Evolutionary conservation across 2,113 vertebrate genomes (phyloP).

Genomic region (Ifrita kowaldi): DNA sequence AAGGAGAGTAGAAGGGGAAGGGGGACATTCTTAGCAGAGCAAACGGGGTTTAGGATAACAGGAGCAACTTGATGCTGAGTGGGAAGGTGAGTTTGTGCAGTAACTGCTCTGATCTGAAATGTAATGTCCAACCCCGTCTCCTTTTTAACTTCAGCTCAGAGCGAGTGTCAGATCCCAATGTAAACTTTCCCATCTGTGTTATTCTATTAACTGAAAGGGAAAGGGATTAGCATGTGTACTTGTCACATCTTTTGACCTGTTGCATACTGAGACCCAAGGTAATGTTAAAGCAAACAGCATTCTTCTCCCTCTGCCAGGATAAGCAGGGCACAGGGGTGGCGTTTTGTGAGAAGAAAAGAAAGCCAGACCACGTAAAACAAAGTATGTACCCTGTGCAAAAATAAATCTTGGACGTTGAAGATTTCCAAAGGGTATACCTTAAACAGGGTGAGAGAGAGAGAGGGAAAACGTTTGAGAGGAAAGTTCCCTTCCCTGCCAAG

Average conservation of each 20-base stretch:
- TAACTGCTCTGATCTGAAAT: background rate
- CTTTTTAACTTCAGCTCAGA: slow-evolving; percentile 13
- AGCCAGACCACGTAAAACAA: slow-evolving; percentile 5
- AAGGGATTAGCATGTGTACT: slow-evolving; percentile 69
- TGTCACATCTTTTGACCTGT: slow-evolving; percentile 75
- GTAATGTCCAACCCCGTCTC: background rate
- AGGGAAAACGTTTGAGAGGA: slow-evolving; percentile 67
- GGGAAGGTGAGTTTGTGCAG: slow-evolving; percentile 7
- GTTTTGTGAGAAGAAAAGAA: background rate
- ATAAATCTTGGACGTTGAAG: slow-evolving; percentile 9
- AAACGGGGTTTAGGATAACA: background rate
- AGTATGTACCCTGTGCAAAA: slow-evolving; percentile 23
- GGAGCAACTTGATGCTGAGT: background rate
- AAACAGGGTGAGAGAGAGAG: background rate
- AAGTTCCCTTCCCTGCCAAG: slow-evolving; percentile 70
- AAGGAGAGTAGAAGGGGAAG: background rate
- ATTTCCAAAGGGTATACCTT: slow-evolving; percentile 62
- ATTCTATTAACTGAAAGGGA: slow-evolving; percentile 74
- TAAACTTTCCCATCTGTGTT: slow-evolving; percentile 79
- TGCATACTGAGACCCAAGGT: slow-evolving; percentile 62
- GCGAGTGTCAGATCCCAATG: slow-evolving; percentile 21
- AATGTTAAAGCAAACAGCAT: slow-evolving; percentile 59
- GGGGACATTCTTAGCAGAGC: background rate
- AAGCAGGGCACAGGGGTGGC: slow-evolving; percentile 13
- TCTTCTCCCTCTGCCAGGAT: slow-evolving; percentile 26